These are phyloP conservation scores for Didymodactylos carnosus DNA, from an alignment of 2,888 invertebrate genomes.

Conservation along the genomic window DNA sequence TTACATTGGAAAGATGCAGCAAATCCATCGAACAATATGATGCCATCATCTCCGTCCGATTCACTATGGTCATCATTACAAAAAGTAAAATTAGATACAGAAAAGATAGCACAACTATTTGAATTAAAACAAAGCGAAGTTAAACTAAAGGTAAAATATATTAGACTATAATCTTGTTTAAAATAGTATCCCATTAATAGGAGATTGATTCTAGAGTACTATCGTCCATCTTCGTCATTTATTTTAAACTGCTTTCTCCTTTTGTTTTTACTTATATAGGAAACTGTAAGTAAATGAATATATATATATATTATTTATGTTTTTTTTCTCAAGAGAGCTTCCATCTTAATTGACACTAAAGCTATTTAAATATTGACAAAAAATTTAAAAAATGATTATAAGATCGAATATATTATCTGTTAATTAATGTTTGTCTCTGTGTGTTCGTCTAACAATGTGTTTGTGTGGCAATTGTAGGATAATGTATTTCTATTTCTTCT, in stretches of 20 bases:
- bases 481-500: too few relatives aligned
- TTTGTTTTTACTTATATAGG: background rate
- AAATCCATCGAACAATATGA: slow-evolving; percentile 16
- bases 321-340: too few relatives aligned
- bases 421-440: too few relatives aligned
- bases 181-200: too few relatives aligned
- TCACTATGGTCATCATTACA: slow-evolving; percentile 73
- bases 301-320: too few relatives aligned
- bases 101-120: slow-evolving; percentile 81
- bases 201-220: too few relatives aligned
- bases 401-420: background rate
- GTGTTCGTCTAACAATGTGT: too few relatives aligned
- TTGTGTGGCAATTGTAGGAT: too few relatives aligned
- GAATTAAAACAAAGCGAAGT: slow-evolving; percentile 87
- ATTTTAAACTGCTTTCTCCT: background rate
- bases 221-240: too few relatives aligned
- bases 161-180: too few relatives aligned
- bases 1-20: slow-evolving; percentile 70
- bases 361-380: background rate
- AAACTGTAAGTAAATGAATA: background rate
- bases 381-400: too few relatives aligned
- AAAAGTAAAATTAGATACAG: slow-evolving; percentile 63
- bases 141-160: slow-evolving; percentile 57
- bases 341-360: background rate
- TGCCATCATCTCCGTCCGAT: slow-evolving; percentile 19